Evolutionary conservation across 2,888 invertebrate species (phyloP).

Genomic region (Hypomecis punctinalis): DNA sequence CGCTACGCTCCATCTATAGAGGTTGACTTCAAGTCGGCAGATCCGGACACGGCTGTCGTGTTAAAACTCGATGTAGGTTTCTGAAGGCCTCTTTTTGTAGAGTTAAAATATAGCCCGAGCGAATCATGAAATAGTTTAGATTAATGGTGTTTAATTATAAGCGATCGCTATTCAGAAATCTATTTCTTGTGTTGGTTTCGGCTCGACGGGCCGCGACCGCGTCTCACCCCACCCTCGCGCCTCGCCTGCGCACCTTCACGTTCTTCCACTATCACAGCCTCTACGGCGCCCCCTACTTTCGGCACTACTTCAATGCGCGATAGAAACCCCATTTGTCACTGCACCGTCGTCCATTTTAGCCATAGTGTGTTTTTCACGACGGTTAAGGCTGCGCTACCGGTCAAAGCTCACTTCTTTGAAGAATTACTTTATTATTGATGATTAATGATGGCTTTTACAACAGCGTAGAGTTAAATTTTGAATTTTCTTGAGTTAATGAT

Average conservation of each 20-base stretch:
- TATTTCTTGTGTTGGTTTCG: slow-evolving; percentile 48
- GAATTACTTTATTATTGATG: too few species aligned
- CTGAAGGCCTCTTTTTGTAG: slow-evolving; percentile 49
- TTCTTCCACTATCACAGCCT: slow-evolving; percentile 78
- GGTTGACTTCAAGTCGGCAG: slow-evolving; percentile 31
- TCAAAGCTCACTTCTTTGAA: too few species aligned
- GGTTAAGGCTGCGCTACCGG: slow-evolving; percentile 5
- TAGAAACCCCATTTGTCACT: slow-evolving; percentile 49
- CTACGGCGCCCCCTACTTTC: slow-evolving; percentile 67
- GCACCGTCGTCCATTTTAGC: slow-evolving; percentile 48
- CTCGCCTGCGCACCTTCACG: slow-evolving; percentile 74
- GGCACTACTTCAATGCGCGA: slow-evolving; percentile 64
- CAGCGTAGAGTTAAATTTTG: too few species aligned
- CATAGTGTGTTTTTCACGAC: slow-evolving; percentile 34
- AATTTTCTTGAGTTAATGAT: too few species aligned
- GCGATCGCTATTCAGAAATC: slow-evolving; percentile 55
- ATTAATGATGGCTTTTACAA: too few species aligned
- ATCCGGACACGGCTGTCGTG: slow-evolving; percentile 34
- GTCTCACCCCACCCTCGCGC: slow-evolving; percentile 44
- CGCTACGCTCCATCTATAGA: slow-evolving; percentile 32
- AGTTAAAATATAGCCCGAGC: slow-evolving; percentile 19
- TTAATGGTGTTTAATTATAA: slow-evolving; percentile 39
- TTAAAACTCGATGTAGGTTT: slow-evolving; percentile 53
- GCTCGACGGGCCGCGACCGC: slow-evolving; percentile 35
- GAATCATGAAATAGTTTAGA: slow-evolving; percentile 26